Evolutionary conservation across 2,888 invertebrate species (phyloP).

Genomic region (Macrophya alboannulata): DNA sequence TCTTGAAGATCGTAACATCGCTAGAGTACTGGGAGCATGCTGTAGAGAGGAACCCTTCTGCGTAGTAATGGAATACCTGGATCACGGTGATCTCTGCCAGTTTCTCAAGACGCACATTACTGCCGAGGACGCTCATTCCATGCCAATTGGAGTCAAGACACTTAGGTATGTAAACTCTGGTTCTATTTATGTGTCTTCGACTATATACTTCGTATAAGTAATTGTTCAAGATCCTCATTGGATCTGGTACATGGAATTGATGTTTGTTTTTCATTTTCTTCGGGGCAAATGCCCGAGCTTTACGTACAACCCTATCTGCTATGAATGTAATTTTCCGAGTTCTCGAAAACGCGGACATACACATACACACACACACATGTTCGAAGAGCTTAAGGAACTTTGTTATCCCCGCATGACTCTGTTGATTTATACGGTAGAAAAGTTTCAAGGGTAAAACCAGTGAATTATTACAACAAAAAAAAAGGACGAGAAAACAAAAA

Average conservation of each 20-base stretch:
- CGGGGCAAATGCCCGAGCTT: neutral
- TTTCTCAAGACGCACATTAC: constrained; percentile 88
- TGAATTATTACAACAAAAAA: constrained; percentile 37
- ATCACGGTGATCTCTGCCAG: constrained; percentile 92
- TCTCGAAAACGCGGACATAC: neutral
- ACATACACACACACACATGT: neutral
- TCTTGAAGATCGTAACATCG: constrained; percentile 90
- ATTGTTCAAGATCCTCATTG: neutral
- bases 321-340: constrained; percentile 34
- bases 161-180: constrained; percentile 80
- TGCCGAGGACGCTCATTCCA: constrained; percentile 83
- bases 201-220: neutral
- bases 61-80: constrained; percentile 92
- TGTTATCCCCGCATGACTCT: constrained; percentile 45
- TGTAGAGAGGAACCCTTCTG: constrained; percentile 89
- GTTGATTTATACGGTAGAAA: constrained; percentile 38
- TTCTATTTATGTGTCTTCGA: neutral
- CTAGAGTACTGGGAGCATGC: constrained; percentile 89
- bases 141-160: constrained; percentile 84
- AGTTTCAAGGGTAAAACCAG: constrained; percentile 44
- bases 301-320: neutral
- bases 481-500: neutral
- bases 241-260: neutral
- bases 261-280: neutral
- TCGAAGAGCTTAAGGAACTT: constrained; percentile 37